Base-by-base conservation (phyloP, 2,888 invertebrate genomes). In the Sicus ferrugineus region DNA sequence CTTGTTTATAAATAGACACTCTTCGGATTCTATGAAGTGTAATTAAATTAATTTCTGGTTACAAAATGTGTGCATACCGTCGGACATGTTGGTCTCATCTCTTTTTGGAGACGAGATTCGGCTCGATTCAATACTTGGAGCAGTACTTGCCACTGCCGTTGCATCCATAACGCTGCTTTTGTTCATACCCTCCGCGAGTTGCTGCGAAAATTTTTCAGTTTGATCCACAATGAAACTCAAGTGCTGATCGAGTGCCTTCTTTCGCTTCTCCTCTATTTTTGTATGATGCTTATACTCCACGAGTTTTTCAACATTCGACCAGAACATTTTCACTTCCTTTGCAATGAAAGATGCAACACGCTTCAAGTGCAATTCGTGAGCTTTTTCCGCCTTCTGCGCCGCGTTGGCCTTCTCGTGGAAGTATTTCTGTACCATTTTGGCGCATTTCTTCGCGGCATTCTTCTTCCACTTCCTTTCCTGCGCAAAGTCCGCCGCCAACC, bases 391-490 rank as follows among this genome's bases (percentile, higher is more conserved):
- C 79, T 91, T 91, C 79, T 95, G 93, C 11, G 94, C 95, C 54
- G 94, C 94, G 76, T 91, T 88, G 67, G 96, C 95, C 81, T 95
- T 94, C 76, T 97, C 96, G 86, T 94, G 93, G 84, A 95, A 95
- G 84, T 95, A 91, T 82, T 95, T 96, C 80, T 95, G 94, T 50
- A 96, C 93, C 89, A 95, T 95, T 76, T 93, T 89, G 26, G 95
- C 94, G 83, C 95, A 95, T 88, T 91, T 97, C 83, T 94, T 94
- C 1, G 97, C 96, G 5, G 96, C 95, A 71, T 94, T 93, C 84
- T 96, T 96, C 83, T 99, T 99, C 96, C 97, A 97, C 84, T 97
- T 97, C 73, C 98, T 89, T 86, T 99, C 99, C 84, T 97, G 95
- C 31, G 94, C 94, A 86, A 99, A 99, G 87, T 99, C 98, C 48